Percentiles rank a stretch among this genome's conserved stretches.
Evolutionary conservation across 1,140 invertebrate species (phyloP).

Genomic region (Rhopalosiphum padi): DNA sequence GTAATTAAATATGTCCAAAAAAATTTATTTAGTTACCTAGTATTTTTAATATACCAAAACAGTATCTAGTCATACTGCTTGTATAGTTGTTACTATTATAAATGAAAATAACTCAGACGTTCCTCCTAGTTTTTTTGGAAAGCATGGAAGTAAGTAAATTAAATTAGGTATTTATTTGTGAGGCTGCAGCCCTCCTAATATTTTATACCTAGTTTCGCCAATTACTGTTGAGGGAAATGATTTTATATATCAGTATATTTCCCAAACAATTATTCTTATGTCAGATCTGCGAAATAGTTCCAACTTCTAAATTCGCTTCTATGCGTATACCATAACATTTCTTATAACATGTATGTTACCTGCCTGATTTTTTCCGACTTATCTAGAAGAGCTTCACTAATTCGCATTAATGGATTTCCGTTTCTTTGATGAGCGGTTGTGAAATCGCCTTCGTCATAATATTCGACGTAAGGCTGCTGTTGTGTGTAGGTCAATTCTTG

Average conservation of each 20-base stretch:
- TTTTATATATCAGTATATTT: neutral
- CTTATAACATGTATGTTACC: constrained; percentile 31
- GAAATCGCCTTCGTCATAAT: constrained; percentile 60
- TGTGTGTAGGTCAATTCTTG: constrained; percentile 37
- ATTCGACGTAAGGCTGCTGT: constrained; percentile 61
- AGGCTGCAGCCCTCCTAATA: too few species aligned
- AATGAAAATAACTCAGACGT: too few species aligned
- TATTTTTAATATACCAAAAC: too few species aligned
- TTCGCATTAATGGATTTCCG: neutral
- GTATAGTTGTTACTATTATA: too few species aligned
- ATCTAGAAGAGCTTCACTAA: neutral
- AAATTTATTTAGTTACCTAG: too few species aligned
- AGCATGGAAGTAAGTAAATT: too few species aligned
- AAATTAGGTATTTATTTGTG: too few species aligned
- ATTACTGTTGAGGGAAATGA: neutral
- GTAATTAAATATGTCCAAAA: too few species aligned
- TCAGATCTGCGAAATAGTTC: neutral
- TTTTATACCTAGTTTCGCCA: too few species aligned
- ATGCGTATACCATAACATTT: neutral
- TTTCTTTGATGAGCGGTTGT: neutral
- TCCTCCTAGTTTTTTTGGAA: too few species aligned
- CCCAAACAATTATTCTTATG: neutral
- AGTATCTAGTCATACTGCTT: too few species aligned
- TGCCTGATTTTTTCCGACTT: constrained; percentile 41
- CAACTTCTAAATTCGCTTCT: neutral